Base-by-base conservation (phyloP, 2,888 invertebrate species). In the Polydesmus complanatus region DNA sequence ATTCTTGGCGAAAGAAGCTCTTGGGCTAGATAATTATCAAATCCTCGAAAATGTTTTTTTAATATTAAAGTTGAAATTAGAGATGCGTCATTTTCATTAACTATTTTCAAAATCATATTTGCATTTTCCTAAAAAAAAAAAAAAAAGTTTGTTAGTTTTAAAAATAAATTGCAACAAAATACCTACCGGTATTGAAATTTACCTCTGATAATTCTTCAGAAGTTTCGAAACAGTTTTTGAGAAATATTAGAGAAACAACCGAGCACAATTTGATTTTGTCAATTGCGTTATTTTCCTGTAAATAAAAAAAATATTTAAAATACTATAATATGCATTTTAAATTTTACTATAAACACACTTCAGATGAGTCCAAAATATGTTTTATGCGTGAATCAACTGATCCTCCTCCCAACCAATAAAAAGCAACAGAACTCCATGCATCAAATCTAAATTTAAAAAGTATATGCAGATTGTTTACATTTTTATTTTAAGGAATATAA, bases 171-270 rank as follows among this genome's bases (percentile, higher is more conserved):
- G n/a, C n/a, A n/a, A n/a, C n/a, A n/a, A n/a, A n/a, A n/a, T n/a
- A n/a, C n/a, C n/a, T n/a, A n/a, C n/a, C n/a, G n/a, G n/a, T n/a
- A n/a, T 47, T 47, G 11, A 47, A 57, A 14, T 19, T 27, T 37
- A 58, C 58, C 52, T 53, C 21, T 11, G 58, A 58, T 23, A 58
- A 53, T 14, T 14, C 26, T 58, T 53, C 58, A 21, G 51, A 22
- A 25, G 1, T 53, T 51, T 3, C 21, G 8, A 53, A 27, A 21
- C 27, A 19, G 27, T 58, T 53, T 27, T 53, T n/a, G n/a, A 58
- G 21, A 27, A 58, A 58, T 27, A 58, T 37, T 53, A 37, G 37
- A 22, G 58, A 58, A 3, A 58, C 51, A 53, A 18, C 37, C 22
- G 52, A 26, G 27, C 37, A 58, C 22, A 37, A 27, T 27, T 22